Evolutionary conservation across 2,113 vertebrate genomes (phyloP).

Genomic region (Australoheros scitulus): DNA sequence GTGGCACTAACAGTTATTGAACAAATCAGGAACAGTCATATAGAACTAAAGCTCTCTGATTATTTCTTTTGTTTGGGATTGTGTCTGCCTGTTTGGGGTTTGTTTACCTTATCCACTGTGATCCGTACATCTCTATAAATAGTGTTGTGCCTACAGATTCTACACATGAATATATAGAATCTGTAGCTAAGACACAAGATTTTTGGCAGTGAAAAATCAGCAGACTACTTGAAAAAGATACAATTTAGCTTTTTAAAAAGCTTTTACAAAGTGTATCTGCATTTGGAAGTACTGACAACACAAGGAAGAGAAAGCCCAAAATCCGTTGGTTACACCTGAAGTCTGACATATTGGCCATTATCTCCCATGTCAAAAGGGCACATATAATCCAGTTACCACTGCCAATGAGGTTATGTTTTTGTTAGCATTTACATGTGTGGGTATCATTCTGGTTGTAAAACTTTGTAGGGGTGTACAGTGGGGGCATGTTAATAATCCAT

Average conservation of each 20-base stretch:
- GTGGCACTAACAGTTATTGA: slow-evolving; percentile 30
- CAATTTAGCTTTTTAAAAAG: not conserved
- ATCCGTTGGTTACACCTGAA: not conserved
- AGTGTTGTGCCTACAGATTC: not conserved
- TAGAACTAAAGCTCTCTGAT: not conserved
- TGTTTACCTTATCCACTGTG: not conserved
- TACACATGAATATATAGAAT: not conserved
- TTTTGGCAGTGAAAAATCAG: not conserved
- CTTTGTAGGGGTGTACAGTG: too few relatives aligned
- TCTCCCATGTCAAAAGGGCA: too few relatives aligned
- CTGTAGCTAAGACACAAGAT: not conserved
- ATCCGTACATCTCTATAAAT: not conserved
- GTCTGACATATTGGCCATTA: too few relatives aligned
- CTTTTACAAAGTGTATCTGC: too few relatives aligned
- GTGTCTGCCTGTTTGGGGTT: slow-evolving; percentile 9
- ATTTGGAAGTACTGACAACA: not conserved
- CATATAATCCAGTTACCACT: too few relatives aligned
- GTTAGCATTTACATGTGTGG: too few relatives aligned
- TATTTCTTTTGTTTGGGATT: slow-evolving; percentile 33
- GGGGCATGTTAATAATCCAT: too few relatives aligned
- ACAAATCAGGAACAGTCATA: slow-evolving; percentile 24
- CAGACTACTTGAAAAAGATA: not conserved
- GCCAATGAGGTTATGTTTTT: too few relatives aligned
- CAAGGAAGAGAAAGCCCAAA: not conserved
- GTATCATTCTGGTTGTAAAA: too few relatives aligned